Base-by-base conservation (phyloP, 2,888 invertebrate genomes). In the Balanococcus diminutus region DNA sequence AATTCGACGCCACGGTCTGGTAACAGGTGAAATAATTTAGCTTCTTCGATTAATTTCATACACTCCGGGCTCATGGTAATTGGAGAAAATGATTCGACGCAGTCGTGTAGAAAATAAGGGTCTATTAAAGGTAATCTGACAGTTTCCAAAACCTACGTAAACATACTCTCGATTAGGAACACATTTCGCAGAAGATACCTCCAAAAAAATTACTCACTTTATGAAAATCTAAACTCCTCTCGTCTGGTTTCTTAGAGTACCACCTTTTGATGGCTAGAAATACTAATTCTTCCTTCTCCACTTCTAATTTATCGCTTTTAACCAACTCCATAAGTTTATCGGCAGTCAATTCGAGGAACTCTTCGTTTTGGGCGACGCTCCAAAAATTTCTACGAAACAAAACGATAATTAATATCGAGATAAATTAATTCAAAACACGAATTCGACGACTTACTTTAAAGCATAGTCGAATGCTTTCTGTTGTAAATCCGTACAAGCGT, bases 91-190 rank as follows among this genome's bases (percentile, higher is more conserved):
- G 89, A 89, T 87, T 90, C 90, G 11, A 91, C 90, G 88, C 89
- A 90, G 88, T 91, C 91, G 87, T 90, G 90, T 19, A 91, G 88
- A 87, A 90, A 91, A 88, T 91, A 91, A 2, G 91, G 91, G 87
- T 90, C 91, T 16, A 91, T 87, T 81, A 91, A 89, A 6, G 91
- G 90, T 84, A 91, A 88, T n/a, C 91, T 89, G 31, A 91, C 90
- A 87, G 90, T 89, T 87, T 91, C 90, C 82, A 91, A 87, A 32
- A 91, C 89, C 89, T 90, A 82, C 0, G 25, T 16, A 67, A 16
- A 86, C 81, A 51, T 22, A 25, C 14, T 36, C 42, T 0, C 6
- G 25, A 51, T 51, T 42, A 79, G 2, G 6, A 75, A 6, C 8
- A 28, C 11, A 46, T 28, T 1, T 46, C 9, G 2, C 0, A 8